A percentile compares a stretch with the other conserved stretches of the same genome.
Conservation (phyloP, 2,113 vertebrate genomes). For the Sterna hirundo region DNA sequence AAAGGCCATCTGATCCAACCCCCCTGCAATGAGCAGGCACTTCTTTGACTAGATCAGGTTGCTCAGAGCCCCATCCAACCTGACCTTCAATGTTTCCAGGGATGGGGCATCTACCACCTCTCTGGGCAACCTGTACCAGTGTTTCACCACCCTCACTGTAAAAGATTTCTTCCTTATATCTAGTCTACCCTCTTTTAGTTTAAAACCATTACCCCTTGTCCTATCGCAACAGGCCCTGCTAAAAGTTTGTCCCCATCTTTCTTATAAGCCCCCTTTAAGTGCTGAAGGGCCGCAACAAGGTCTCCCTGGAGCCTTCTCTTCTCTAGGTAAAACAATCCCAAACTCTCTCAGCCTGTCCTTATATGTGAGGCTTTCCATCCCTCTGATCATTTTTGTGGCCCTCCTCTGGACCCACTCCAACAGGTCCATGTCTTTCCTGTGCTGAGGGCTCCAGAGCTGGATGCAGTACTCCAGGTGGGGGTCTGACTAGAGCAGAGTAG, state of each 20-base stretch:
- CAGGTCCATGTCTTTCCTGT: background rate
- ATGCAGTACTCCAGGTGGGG: background rate
- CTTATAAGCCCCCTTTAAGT: background rate
- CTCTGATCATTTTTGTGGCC: background rate
- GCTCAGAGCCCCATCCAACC: background rate
- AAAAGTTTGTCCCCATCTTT: background rate
- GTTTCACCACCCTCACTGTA: background rate
- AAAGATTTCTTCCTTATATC: background rate
- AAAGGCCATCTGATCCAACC: background rate
- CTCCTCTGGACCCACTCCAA: background rate
- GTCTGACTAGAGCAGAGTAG: background rate
- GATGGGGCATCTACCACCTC: background rate
- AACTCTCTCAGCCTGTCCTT: background rate
- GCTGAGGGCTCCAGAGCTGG: background rate
- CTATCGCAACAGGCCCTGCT: background rate
- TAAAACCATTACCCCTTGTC: background rate
- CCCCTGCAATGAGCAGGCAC: background rate
- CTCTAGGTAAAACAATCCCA: background rate
- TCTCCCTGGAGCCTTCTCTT: background rate
- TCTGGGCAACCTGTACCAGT: background rate
- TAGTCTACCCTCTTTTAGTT: background rate
- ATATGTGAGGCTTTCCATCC: background rate
- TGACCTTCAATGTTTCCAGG: background rate
- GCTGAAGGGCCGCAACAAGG: background rate
- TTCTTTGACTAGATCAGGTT: background rate